phyloP scores from a whole-genome alignment of 2,888 invertebrate species.

The Drosophila macrothrix region DNA sequence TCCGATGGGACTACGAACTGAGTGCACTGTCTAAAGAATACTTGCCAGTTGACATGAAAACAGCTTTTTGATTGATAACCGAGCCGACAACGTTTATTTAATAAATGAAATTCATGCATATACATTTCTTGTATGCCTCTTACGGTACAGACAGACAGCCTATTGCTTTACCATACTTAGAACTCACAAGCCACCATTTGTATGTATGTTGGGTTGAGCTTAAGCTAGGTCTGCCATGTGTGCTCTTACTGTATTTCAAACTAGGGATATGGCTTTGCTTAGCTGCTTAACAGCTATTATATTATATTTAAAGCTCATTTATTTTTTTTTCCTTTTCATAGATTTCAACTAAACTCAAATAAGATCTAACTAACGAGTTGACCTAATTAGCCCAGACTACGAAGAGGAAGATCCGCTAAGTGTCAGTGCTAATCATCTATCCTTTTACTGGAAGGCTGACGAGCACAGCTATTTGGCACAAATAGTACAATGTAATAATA shows the following conservation, averaged over 20 bases:
- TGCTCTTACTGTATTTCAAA: not conserved
- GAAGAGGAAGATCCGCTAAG: not conserved
- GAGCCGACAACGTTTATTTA: conserved; percentile 69
- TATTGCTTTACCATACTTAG: conserved; percentile 41
- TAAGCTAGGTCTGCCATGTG: conserved; percentile 2
- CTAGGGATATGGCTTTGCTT: not conserved
- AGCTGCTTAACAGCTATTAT: not conserved
- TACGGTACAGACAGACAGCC: conserved; percentile 8
- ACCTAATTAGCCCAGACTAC: not conserved
- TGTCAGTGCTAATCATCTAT: not conserved
- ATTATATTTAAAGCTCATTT: not conserved
- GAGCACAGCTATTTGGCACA: not conserved
- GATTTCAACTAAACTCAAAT: not conserved
- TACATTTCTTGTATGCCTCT: conserved; percentile 34
- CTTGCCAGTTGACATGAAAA: conserved; percentile 64
- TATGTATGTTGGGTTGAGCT: conserved; percentile 3
- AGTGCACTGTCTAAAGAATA: conserved; percentile 39
- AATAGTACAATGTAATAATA: not conserved
- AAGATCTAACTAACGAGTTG: not conserved
- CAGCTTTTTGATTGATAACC: conserved; percentile 73
- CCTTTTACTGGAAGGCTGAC: not conserved
- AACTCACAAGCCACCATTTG: conserved; percentile 17
- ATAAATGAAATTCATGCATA: conserved; percentile 59
- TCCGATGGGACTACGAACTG: conserved; percentile 4
- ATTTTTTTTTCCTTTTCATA: not conserved